phyloP scores from a whole-genome alignment of 2,888 invertebrate genomes.

The Pristionchus exspectatus region DNA sequence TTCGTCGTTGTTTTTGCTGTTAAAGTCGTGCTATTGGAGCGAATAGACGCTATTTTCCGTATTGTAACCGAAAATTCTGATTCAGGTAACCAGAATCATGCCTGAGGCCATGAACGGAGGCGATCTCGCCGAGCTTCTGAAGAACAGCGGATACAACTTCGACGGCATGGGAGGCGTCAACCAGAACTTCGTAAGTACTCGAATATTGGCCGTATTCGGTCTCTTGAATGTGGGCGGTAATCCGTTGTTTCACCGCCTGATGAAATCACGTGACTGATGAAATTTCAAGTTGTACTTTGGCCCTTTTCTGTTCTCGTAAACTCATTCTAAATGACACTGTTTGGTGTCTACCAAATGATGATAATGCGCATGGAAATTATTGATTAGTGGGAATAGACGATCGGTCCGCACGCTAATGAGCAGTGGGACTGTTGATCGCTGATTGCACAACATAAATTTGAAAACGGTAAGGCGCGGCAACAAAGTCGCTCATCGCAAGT shows the following conservation, averaged over 20 bases:
- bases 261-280: constrained; percentile 42
- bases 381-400: neutral
- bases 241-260: neutral
- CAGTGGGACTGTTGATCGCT: neutral
- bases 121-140: constrained; percentile 59
- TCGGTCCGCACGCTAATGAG: neutral
- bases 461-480: no score
- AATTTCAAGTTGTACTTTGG: neutral
- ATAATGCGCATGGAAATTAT: no score
- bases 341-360: neutral
- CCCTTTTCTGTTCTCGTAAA: neutral
- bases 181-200: constrained; percentile 47
- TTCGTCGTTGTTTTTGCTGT: neutral
- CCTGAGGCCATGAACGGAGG: constrained; percentile 39
- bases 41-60: neutral
- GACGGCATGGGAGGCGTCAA: neutral
- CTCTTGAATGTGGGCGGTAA: neutral
- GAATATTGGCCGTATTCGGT: neutral
- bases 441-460: neutral
- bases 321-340: neutral
- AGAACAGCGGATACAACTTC: constrained; percentile 55
- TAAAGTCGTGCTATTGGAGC: neutral
- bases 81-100: constrained; percentile 53
- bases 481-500: no score
- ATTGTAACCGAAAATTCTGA: neutral